These are phyloP conservation scores for Lepidurus packardi DNA, from an alignment of 1,140 invertebrate species.

Conservation along the genomic window DNA sequence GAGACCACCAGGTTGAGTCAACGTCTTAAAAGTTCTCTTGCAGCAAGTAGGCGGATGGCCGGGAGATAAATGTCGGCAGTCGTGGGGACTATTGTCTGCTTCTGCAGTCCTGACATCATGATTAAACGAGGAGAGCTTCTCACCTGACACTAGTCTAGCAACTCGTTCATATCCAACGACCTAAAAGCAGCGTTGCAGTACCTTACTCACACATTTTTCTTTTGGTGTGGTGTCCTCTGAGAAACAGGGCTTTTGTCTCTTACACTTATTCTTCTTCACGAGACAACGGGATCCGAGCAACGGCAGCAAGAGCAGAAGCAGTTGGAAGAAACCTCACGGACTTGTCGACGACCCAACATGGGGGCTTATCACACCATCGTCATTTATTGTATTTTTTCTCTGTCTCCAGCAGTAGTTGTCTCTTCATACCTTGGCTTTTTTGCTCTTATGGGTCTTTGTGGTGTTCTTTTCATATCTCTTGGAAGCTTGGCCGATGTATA, in stretches of 20 bases:
- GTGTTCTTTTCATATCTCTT: not conserved
- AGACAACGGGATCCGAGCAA: not conserved
- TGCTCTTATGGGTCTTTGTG: not conserved
- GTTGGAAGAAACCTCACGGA: not conserved
- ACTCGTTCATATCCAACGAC: not conserved
- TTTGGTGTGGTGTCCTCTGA: not conserved
- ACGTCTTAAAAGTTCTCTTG: not conserved
- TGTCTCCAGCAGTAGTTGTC: not conserved
- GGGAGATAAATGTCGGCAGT: not conserved
- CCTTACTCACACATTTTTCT: not conserved
- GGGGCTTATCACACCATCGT: slow-evolving; percentile 4
- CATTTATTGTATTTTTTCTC: not conserved
- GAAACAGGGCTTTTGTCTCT: not conserved
- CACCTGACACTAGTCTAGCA: slow-evolving; percentile 1
- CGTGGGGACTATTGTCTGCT: not conserved
- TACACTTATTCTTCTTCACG: not conserved
- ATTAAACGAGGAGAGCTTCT: slow-evolving; percentile 6
- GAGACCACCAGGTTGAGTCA: not conserved
- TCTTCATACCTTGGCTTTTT: not conserved
- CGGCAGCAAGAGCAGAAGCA: not conserved
- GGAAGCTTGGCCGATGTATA: not conserved
- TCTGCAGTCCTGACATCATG: slow-evolving; percentile 14
- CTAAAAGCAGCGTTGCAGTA: not conserved
- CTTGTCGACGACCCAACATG: slow-evolving; percentile 12
- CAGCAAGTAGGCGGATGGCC: not conserved